Evolutionary conservation across 2,888 invertebrate genomes (phyloP).

Genomic region (Priocnemis perturbator): DNA sequence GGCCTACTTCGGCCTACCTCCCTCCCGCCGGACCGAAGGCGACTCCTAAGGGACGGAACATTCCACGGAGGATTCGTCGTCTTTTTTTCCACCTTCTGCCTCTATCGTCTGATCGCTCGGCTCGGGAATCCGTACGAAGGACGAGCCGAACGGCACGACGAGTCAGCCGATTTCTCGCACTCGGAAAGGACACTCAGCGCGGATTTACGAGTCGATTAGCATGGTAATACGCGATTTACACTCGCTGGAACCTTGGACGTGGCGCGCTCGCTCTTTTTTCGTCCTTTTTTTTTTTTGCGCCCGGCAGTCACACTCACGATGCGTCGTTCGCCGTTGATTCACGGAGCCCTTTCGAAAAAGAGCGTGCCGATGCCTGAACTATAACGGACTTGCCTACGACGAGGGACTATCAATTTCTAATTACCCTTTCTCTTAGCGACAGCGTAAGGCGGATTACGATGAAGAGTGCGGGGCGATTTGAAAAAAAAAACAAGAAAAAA

Average conservation of each 20-base stretch:
- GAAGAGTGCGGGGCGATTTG: no score
- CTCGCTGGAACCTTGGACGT: constrained; percentile 52
- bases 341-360: neutral
- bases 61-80: constrained; percentile 4
- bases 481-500: no score
- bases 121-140: constrained; percentile 25
- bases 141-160: constrained; percentile 25
- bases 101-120: constrained; percentile 1
- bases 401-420: neutral
- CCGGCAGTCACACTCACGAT: neutral
- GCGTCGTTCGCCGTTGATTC: neutral
- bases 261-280: constrained; percentile 48
- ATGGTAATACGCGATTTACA: constrained; percentile 65
- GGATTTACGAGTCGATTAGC: constrained; percentile 68
- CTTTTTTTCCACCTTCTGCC: neutral
- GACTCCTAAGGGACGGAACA: neutral
- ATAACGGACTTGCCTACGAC: neutral
- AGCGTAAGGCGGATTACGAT: no score
- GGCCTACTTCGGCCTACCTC: constrained; percentile 19
- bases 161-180: constrained; percentile 47
- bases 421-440: no score
- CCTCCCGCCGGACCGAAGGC: constrained; percentile 5
- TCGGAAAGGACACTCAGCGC: constrained; percentile 47
- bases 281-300: constrained; percentile 32
- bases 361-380: no score